A percentile compares a stretch with the other conserved stretches of the same genome.
Conservation (phyloP, 2,113 vertebrate species). For the Nothocercus nigrocapillus region DNA sequence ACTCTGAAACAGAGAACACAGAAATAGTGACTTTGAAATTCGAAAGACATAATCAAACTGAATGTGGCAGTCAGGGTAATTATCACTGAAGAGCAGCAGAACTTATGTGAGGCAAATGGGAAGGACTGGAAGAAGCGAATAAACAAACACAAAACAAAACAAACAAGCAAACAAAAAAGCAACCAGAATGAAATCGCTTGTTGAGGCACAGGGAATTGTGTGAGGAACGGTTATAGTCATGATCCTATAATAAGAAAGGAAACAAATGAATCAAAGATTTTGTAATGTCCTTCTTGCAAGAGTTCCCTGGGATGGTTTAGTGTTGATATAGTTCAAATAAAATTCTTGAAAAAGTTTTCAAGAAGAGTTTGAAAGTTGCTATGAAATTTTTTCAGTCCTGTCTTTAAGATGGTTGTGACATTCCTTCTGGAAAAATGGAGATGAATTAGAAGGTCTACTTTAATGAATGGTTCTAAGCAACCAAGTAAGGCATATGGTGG, state of each 20-base stretch:
- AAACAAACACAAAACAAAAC: too few relatives aligned
- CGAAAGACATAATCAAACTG: background rate
- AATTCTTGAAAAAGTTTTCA: background rate
- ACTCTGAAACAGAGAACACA: background rate
- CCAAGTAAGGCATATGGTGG: background rate
- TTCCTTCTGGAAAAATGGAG: background rate
- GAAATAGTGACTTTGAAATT: background rate
- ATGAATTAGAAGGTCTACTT: background rate
- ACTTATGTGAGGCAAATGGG: background rate
- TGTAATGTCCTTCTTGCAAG: background rate
- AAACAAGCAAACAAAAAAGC: too few relatives aligned
- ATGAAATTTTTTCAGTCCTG: background rate
- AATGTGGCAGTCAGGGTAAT: background rate
- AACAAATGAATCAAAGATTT: background rate
- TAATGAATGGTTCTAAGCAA: background rate
- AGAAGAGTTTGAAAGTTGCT: background rate
- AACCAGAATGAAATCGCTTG: fast-evolving
- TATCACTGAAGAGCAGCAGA: background rate
- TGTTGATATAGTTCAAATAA: background rate
- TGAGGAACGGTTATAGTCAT: background rate
- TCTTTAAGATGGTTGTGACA: background rate
- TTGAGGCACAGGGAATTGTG: background rate
- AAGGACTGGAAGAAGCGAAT: background rate
- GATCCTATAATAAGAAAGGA: background rate
- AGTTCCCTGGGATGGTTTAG: background rate